Base-by-base conservation (phyloP, 2,888 invertebrate genomes). In the Petrophora chlorosata region DNA sequence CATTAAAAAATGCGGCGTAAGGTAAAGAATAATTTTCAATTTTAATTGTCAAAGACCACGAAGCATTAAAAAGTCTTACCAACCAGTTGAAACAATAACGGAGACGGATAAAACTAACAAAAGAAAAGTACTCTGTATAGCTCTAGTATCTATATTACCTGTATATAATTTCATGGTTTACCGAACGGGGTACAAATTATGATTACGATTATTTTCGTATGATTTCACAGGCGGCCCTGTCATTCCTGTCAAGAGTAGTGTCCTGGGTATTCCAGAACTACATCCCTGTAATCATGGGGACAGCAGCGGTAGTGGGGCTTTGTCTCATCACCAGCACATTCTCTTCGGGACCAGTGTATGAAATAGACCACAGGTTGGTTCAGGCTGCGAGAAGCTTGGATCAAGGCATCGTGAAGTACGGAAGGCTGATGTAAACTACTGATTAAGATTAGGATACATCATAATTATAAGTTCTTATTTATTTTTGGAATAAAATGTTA, bases 331-430 rank as follows among this genome's bases (percentile, higher is more conserved):
- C 38, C 17, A 45, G 44, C 5, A 5, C 28, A 0, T 35, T 50
- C 13, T 29, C 34, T 2, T 17, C 39, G 12, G 17, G 26, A 2
- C 40, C 46, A 34, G 48, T 41, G 9, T 43, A 46, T 10, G 48
- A 46, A 26, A 15, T 57, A 10, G 53, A 57, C 14, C 51, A 51
- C 8, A 17, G 33, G 5, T 35, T 52, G 3, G 13, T 46, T 12
- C 32, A 40, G n/a, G 40, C 51, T 14, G 49, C 48, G 5, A 57
- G 53, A 9, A 48, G 40, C 2, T 40, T 57, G 12, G 53, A 57
- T 7, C 16, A 22, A 10, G 53, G 46, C 1, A 23, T 23, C 22
- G 35, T 47, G 2, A 52, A 45, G 44, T 56, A 53, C 34, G 36
- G 36, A 4, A 47, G 44, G 25, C 32, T 52, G n/a, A 35, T 49